phyloP scores from a whole-genome alignment of 2,888 invertebrate species.

The Creontiades dilutus region DNA sequence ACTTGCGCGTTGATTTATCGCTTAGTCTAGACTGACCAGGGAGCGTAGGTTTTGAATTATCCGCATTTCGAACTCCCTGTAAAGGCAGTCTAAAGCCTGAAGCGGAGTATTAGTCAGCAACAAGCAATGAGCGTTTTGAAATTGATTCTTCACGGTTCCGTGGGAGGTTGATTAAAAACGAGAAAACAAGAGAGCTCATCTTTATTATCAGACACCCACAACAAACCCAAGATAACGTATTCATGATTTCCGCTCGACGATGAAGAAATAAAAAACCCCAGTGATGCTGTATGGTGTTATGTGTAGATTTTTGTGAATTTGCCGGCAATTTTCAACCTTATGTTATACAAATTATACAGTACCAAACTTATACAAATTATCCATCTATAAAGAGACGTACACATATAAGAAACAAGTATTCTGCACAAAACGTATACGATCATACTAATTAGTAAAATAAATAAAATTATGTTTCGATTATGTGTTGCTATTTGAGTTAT shows the following conservation, averaged over 20 bases:
- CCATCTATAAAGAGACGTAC: too few relatives aligned
- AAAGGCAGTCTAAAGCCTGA: not conserved
- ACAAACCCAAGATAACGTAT: not conserved
- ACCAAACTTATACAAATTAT: too few relatives aligned
- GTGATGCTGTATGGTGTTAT: not conserved
- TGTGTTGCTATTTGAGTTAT: too few relatives aligned
- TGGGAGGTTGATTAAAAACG: conserved; percentile 7
- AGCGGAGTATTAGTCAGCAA: conserved; percentile 36
- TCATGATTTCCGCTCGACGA: not conserved
- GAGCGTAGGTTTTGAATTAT: conserved; percentile 42
- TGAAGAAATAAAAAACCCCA: not conserved
- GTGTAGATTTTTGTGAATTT: not conserved
- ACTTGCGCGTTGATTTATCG: not conserved
- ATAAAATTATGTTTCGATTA: too few relatives aligned
- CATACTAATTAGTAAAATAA: too few relatives aligned
- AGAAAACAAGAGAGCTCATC: conserved; percentile 7
- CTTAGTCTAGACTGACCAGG: conserved; percentile 33
- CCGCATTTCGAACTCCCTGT: conserved; percentile 13
- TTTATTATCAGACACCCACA: not conserved
- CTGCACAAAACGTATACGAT: too few relatives aligned
- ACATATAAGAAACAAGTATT: too few relatives aligned
- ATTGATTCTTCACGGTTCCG: conserved; percentile 9
- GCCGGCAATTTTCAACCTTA: too few relatives aligned
- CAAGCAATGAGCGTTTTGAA: not conserved
- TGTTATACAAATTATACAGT: too few relatives aligned